A percentile compares a stretch with the other conserved stretches of the same genome.
phyloP scores from a whole-genome alignment of 2,797 vertebrate species.

The Gambusia yucatana region DNA sequence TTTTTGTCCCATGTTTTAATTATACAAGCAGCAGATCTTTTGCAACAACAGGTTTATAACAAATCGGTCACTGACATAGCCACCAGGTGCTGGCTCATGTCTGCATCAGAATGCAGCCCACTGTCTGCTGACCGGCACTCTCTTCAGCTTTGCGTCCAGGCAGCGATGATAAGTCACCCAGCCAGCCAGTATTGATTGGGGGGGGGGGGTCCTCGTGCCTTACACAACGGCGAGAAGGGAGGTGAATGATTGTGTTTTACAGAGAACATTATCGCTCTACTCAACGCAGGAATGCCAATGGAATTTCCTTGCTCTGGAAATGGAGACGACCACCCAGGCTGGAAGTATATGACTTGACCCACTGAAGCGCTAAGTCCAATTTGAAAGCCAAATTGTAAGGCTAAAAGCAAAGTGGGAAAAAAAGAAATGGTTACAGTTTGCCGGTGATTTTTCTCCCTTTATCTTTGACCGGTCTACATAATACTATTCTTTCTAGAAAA shows the following conservation, averaged over 20 bases:
- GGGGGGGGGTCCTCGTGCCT: conserved; percentile 75
- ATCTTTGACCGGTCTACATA: conserved; percentile 67
- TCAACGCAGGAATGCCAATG: conserved; percentile 70
- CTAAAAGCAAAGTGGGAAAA: conserved; percentile 70
- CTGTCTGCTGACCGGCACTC: conserved; percentile 55
- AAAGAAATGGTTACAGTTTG: conserved; percentile 67
- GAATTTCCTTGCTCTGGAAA: conserved; percentile 75
- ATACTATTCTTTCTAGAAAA: conserved; percentile 62
- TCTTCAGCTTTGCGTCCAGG: conserved; percentile 53
- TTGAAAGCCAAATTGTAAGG: conserved; percentile 81
- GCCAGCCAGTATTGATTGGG: conserved; percentile 83
- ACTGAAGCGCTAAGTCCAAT: conserved; percentile 79
- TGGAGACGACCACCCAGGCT: conserved; percentile 74
- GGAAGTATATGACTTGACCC: conserved; percentile 79
- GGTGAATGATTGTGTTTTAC: conserved; percentile 87
- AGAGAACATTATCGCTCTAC: conserved; percentile 85
- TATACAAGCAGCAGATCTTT: conserved; percentile 17
- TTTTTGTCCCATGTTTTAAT: background rate
- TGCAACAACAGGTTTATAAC: conserved; percentile 46
- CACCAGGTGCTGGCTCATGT: conserved; percentile 48
- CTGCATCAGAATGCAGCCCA: conserved; percentile 75
- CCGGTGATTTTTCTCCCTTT: conserved; percentile 74
- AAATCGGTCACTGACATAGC: conserved; percentile 49
- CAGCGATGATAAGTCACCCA: conserved; percentile 81
- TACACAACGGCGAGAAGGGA: conserved; percentile 79